Percentiles rank a stretch among this genome's conserved stretches.
These are phyloP conservation scores for Platypus cylindrus DNA, from an alignment of 2,888 invertebrate genomes.

Conservation along the genomic window DNA sequence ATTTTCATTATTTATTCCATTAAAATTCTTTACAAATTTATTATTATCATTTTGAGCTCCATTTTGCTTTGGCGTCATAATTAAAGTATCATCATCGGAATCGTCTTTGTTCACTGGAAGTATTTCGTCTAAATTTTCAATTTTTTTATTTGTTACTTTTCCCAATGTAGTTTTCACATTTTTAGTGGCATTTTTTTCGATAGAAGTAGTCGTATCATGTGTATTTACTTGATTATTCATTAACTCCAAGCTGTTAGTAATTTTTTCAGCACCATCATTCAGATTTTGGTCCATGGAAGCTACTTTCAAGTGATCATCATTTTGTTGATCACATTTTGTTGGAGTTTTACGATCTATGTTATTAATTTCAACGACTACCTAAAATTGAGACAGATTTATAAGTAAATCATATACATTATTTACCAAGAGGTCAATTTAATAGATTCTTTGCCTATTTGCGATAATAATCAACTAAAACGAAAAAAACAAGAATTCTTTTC, in stretches of 20 bases:
- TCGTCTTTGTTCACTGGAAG: conserved; percentile 22
- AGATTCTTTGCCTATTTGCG: conserved; percentile 2
- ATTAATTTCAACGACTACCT: conserved; percentile 33
- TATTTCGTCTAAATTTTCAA: conserved; percentile 28
- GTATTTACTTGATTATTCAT: too few relatives aligned
- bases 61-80: conserved; percentile 7
- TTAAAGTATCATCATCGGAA: conserved; percentile 9
- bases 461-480: too few relatives aligned
- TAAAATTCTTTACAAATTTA: conserved; percentile 9
- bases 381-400: conserved; percentile 2
- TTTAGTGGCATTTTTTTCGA: conserved; percentile 6
- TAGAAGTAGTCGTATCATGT: too few relatives aligned
- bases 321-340: conserved; percentile 7
- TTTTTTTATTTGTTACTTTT: conserved; percentile 10
- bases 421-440: conserved; percentile 4
- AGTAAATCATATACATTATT: not conserved
- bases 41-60: conserved; percentile 11
- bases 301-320: conserved; percentile 4
- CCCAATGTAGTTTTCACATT: conserved; percentile 6
- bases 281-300: not conserved
- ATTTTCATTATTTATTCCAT: conserved; percentile 9
- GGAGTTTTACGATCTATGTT: conserved; percentile 15
- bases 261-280: too few relatives aligned
- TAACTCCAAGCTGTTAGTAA: too few relatives aligned
- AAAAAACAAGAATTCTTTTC: too few relatives aligned